Evolutionary conservation across 2,888 invertebrate species (phyloP).

Genomic region (Rutpela maculata): DNA sequence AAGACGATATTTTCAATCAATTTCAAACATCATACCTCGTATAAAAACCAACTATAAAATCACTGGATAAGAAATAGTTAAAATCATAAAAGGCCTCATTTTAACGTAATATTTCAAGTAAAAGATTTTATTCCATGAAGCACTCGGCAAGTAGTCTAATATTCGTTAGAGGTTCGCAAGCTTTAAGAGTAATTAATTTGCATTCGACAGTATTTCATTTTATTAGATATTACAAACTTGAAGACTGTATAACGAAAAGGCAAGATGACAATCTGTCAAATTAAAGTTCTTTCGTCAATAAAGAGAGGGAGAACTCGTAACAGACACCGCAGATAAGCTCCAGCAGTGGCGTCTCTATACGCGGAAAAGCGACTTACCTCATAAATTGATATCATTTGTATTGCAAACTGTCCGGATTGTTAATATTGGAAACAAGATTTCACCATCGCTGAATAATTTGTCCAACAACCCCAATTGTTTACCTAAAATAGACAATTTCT

Average conservation of each 20-base stretch:
- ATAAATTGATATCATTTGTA: neutral
- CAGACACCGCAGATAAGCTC: slow-evolving; percentile 35
- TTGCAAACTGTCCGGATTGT: no score
- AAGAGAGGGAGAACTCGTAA: slow-evolving; percentile 51
- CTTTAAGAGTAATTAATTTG: slow-evolving; percentile 55
- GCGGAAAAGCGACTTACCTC: neutral
- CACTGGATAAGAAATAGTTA: neutral
- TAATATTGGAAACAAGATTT: no score
- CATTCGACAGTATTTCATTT: slow-evolving; percentile 57
- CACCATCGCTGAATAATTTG: no score
- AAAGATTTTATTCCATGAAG: slow-evolving; percentile 1
- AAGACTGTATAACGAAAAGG: slow-evolving; percentile 61
- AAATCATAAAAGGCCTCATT: neutral
- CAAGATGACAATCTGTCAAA: slow-evolving; percentile 66
- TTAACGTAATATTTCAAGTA: neutral
- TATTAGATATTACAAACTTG: slow-evolving; percentile 60
- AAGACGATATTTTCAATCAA: no score
- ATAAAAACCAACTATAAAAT: no score
- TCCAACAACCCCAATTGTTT: no score
- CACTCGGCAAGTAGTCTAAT: slow-evolving; percentile 6
- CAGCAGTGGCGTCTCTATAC: slow-evolving; percentile 34
- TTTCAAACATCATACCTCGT: no score
- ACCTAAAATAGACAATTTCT: no score
- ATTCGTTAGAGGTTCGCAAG: slow-evolving; percentile 22
- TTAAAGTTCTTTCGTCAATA: slow-evolving; percentile 66